Evolutionary conservation across 53 echinoderm and acorn worm species (phyloP), one percentile per base, ranked within the genome.

Genomic region (Echinometra lucunter): DNA sequence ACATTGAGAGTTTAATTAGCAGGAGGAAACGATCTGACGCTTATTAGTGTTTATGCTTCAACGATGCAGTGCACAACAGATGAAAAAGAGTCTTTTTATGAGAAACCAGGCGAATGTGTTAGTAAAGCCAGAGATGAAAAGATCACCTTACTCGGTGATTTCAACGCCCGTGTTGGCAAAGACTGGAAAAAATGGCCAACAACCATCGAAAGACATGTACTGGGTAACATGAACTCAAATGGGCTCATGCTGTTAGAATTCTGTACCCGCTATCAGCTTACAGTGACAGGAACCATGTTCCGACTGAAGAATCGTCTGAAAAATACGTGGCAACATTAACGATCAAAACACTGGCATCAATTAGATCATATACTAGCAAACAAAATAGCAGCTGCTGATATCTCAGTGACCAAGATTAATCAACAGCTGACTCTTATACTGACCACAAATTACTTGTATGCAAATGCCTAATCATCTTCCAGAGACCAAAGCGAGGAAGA

Each of bases 401-500:
- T 57, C 56, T 27, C 66, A 66, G 66, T 66, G 2, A 66, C 66
- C 25, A 66, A 66, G n/a, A 66, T 93, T 45, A 93, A 95, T 56
- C 88, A 28, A 93, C 93, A 13, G 93, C 93, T 45, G 95, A 85
- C 88, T 95, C 93, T 53, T 93, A 91, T 37, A 93, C 93, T 27
- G 93, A 95, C 44, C 95, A 95, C 92, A 93, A 93, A 44, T 93
- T 87, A 21, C 58, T 95, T 13, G 44, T 95, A 32, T 95, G 88
- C 45, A 80, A 95, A 92, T 92, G 63, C 94, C 32, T 53, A 1
- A 49, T 93, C 57, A 93, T 44, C 27, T 30, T 95, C n/a, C n/a
- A 82, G 75, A 56, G 60, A 81, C 58, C 40, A 58, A 92, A 95
- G 18, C 91, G 58, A 80, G 92, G 91, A 92, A 53, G 67, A 55